A percentile compares a stretch with the other conserved stretches of the same genome.
Conservation (phyloP, 2,113 vertebrate genomes). For the Seriola dumerili region DNA sequence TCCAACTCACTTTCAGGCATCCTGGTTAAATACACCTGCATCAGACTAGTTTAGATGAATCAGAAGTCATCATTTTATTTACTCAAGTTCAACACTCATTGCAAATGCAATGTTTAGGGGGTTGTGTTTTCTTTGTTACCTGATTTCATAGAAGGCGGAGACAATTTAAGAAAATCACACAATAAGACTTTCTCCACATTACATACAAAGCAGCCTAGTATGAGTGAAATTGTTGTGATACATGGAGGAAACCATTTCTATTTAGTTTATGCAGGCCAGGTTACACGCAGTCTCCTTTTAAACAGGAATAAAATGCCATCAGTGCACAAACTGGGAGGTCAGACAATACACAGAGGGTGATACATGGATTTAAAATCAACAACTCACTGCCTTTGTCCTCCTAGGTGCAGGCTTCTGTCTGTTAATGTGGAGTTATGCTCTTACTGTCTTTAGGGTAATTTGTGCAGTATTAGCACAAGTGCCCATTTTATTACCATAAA, state of each 20-base stretch:
- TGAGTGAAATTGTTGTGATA: neutral
- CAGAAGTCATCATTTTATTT: neutral
- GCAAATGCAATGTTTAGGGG: neutral
- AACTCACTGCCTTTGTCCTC: neutral
- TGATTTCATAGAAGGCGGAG: neutral
- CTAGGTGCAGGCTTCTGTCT: too few relatives aligned
- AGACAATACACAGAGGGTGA: neutral
- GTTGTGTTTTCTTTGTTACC: neutral
- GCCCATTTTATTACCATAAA: neutral
- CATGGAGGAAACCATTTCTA: neutral
- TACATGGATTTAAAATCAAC: neutral
- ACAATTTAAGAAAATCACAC: neutral
- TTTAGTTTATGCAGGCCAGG: too few relatives aligned
- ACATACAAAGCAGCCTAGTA: too few relatives aligned
- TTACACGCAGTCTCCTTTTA: too few relatives aligned
- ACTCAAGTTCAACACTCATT: neutral
- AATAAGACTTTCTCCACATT: too few relatives aligned
- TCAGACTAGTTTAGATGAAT: neutral
- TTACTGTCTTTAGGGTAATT: neutral
- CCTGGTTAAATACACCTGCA: neutral
- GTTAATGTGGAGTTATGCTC: neutral
- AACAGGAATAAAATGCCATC: too few relatives aligned
- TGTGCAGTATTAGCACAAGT: neutral
- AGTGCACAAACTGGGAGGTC: too few relatives aligned
- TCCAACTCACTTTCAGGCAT: constrained; percentile 8